phyloP scores from a whole-genome alignment of 2,888 invertebrate genomes.

The Philaethria dido region DNA sequence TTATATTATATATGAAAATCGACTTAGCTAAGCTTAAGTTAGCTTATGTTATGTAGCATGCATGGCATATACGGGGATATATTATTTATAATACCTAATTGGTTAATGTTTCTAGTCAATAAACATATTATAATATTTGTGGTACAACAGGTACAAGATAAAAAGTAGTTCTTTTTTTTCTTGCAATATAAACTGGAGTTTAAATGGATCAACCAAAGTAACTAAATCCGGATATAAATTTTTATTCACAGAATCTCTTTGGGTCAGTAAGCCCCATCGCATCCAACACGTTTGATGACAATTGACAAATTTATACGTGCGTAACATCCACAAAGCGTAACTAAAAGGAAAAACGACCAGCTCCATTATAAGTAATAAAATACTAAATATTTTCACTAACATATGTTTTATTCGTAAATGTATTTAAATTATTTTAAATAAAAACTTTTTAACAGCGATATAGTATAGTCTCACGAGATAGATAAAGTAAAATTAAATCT shows the following conservation, averaged over 20 bases:
- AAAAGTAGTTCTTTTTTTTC: no score
- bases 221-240: neutral
- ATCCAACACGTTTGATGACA: constrained; percentile 6
- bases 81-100: neutral
- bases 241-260: neutral
- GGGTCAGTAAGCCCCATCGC: neutral
- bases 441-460: neutral
- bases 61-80: neutral
- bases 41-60: neutral
- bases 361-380: neutral
- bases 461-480: neutral
- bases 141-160: no score
- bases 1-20: neutral
- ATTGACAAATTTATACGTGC: neutral
- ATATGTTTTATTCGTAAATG: no score
- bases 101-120: neutral
- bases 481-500: constrained; percentile 18
- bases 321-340: neutral
- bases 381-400: neutral
- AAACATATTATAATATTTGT: no score
- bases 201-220: neutral
- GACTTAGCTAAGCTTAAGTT: neutral
- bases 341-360: neutral
- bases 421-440: neutral
- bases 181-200: neutral